A percentile compares a stretch with the other conserved stretches of the same genome.
Conservation (phyloP, 2,797 vertebrate genomes). For the Anas acuta region DNA sequence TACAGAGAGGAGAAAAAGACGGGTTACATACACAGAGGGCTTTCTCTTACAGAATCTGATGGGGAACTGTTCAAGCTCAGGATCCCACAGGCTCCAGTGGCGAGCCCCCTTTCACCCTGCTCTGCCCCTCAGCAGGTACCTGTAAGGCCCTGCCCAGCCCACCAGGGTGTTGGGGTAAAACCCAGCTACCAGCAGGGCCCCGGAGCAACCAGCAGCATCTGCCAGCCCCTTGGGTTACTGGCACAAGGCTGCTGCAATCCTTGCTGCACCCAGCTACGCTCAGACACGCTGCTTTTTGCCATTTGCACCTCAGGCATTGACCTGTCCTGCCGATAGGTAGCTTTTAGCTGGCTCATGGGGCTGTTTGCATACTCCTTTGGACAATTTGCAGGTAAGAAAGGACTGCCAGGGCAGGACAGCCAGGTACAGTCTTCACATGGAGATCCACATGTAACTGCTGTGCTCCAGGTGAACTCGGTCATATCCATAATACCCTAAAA, state of each 20-base stretch:
- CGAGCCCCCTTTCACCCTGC: neutral
- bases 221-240: neutral
- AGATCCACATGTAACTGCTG: neutral
- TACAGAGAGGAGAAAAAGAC: neutral
- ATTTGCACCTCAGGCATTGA: neutral
- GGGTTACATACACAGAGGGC: neutral
- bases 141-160: neutral
- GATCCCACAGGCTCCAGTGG: neutral
- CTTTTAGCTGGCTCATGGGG: neutral
- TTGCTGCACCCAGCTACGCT: neutral
- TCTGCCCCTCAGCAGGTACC: neutral
- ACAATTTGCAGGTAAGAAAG: neutral
- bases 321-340: neutral
- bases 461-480: neutral
- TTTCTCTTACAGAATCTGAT: neutral
- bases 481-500: neutral
- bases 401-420: neutral
- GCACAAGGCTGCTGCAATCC: neutral
- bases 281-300: neutral
- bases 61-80: neutral
- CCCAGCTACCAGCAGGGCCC: neutral
- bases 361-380: neutral
- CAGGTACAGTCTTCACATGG: neutral
- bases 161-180: neutral
- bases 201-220: neutral